Evolutionary conservation across 2,888 invertebrate species (phyloP), one percentile per base, ranked within the genome.

Genomic region (Amiota communis): DNA sequence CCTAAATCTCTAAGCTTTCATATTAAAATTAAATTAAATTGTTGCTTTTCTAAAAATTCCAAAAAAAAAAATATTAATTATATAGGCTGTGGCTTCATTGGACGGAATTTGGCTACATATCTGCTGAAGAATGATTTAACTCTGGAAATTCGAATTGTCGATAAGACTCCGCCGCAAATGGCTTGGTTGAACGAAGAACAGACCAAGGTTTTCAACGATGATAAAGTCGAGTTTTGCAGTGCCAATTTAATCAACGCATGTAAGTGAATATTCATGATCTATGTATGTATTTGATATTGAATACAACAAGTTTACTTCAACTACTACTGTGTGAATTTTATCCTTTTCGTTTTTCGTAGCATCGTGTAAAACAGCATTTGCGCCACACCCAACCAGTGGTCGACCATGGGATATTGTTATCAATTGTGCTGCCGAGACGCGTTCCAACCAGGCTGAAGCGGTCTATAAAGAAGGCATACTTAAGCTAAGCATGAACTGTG

Each of bases 341-440:
- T 51, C 56, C 69, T 1, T n/a, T 15, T 65, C 4, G 1, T 70
- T 63, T 47, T 36, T 65, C 91, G 8, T 89, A 97, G 97, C 92
- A 80, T 96, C 96, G 83, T 96, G 96, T 87, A 93, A 94, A 81
- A 92, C 92, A 85, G 96, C 95, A 0, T 94, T 97, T 85, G 91
- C 92, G 72, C 91, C 92, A 1, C 91, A 92, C 1, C 91, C 92
- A 76, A 84, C 74, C 59, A 86, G 82, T 48, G 92, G 92, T 70
- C 92, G 91, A 0, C 89, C 89, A 51, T 96, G 95, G 93, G 94
- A 94, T 83, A 93, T 93, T 87, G 96, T 96, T 65, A 93, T 96
- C 75, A 98, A 98, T 90, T 95, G 97, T 88, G 97, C 97, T 1
- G 96, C 95, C 2, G 98, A 98, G 90, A 97, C 97, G 4, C 95